Evolutionary conservation across 1,140 invertebrate genomes (phyloP).

Genomic region (Lethrus apterus): DNA sequence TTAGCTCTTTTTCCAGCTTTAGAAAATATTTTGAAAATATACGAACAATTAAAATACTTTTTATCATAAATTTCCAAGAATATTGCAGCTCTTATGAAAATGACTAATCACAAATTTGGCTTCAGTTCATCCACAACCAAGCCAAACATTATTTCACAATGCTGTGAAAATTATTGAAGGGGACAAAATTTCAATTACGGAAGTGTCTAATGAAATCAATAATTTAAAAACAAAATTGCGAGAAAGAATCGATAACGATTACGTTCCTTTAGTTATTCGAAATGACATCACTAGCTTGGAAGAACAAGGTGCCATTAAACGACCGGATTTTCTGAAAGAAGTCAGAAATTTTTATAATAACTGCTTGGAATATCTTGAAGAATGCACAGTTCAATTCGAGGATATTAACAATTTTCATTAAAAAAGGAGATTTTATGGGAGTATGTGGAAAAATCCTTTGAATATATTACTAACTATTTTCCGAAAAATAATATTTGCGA

Average conservation of each 20-base stretch:
- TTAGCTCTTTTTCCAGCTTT: slow-evolving; percentile 25
- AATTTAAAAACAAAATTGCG: slow-evolving; percentile 16
- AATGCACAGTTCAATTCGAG: slow-evolving; percentile 7
- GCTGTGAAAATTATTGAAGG: slow-evolving; percentile 15
- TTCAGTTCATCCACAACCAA: slow-evolving; percentile 17
- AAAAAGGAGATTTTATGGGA: too few relatives aligned
- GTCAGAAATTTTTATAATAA: slow-evolving; percentile 7
- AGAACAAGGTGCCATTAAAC: slow-evolving; percentile 14
- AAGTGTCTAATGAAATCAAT: slow-evolving; percentile 15
- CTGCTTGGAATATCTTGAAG: slow-evolving; percentile 10
- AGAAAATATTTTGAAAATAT: slow-evolving; percentile 29
- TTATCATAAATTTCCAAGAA: slow-evolving; percentile 27
- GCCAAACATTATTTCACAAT: slow-evolving; percentile 12
- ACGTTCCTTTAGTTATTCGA: slow-evolving; percentile 10
- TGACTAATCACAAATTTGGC: slow-evolving; percentile 20
- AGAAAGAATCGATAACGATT: slow-evolving; percentile 7
- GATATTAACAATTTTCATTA: slow-evolving; percentile 5
- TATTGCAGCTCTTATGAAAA: slow-evolving; percentile 26
- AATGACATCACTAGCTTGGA: slow-evolving; percentile 9
- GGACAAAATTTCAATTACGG: slow-evolving; percentile 13
- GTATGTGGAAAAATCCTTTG: too few relatives aligned
- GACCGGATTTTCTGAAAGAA: slow-evolving; percentile 6
- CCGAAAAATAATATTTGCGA: too few relatives aligned
- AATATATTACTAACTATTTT: background rate
- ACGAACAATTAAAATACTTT: slow-evolving; percentile 30